Evolutionary conservation across 2,888 invertebrate species (phyloP).

Genomic region (Monopis laevigella): DNA sequence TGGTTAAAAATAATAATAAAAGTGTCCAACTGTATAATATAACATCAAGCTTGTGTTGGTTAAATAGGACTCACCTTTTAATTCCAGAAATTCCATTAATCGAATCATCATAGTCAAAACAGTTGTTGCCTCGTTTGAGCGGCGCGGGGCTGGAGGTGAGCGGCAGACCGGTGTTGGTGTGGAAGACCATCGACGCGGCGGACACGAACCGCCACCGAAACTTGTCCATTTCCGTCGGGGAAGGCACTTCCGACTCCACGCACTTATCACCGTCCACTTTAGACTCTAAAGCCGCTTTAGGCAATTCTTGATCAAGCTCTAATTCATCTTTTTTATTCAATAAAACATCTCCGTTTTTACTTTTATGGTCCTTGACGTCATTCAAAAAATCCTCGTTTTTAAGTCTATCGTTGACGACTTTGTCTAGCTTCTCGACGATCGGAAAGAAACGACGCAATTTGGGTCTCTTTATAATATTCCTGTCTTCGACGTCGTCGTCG

Average conservation of each 20-base stretch:
- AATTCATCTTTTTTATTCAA: slow-evolving; percentile 31
- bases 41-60: too few relatives aligned
- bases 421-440: slow-evolving; percentile 42
- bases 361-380: slow-evolving; percentile 45
- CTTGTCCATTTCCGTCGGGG: slow-evolving; percentile 74
- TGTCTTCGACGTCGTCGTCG: slow-evolving; percentile 24
- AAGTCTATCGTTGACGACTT: slow-evolving; percentile 41
- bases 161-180: slow-evolving; percentile 82
- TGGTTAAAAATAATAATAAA: too few relatives aligned
- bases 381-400: slow-evolving; percentile 22
- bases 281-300: not conserved
- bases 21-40: too few relatives aligned
- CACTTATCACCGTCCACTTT: slow-evolving; percentile 14
- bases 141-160: slow-evolving; percentile 90
- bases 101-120: slow-evolving; percentile 86
- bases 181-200: slow-evolving; percentile 86
- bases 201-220: slow-evolving; percentile 80
- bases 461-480: slow-evolving; percentile 44
- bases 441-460: slow-evolving; percentile 46
- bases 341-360: slow-evolving; percentile 44
- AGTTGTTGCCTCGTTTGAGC: slow-evolving; percentile 75
- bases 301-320: slow-evolving; percentile 23
- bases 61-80: slow-evolving; percentile 71
- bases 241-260: slow-evolving; percentile 65
- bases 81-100: slow-evolving; percentile 82